phyloP scores from a whole-genome alignment of 2,888 invertebrate species.

The Amphipoea oculea region DNA sequence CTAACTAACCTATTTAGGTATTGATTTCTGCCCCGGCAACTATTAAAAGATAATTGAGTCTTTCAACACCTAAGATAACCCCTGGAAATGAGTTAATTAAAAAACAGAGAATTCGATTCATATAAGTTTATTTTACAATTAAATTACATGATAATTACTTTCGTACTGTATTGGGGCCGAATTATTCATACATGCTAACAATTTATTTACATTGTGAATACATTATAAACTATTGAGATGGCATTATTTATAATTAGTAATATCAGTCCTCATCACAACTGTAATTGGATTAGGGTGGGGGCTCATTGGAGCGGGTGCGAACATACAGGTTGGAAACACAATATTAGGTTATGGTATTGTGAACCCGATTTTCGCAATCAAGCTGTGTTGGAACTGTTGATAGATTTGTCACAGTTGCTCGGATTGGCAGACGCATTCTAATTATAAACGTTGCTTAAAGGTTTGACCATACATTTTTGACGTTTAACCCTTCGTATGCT shows the following conservation, averaged over 20 bases:
- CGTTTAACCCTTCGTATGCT: background rate
- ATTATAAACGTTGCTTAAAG: no score
- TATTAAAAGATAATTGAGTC: slow-evolving; percentile 1
- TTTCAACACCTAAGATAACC: slow-evolving; percentile 19
- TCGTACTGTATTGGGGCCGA: slow-evolving; percentile 77
- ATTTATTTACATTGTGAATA: slow-evolving; percentile 75
- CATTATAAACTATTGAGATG: slow-evolving; percentile 79
- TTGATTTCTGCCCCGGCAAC: background rate
- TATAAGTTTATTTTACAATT: slow-evolving; percentile 78
- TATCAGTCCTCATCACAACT: slow-evolving; percentile 87
- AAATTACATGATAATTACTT: slow-evolving; percentile 73
- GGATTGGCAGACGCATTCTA: background rate
- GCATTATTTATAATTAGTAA: slow-evolving; percentile 81
- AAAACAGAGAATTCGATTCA: slow-evolving; percentile 58
- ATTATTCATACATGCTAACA: slow-evolving; percentile 61
- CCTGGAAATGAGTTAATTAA: slow-evolving; percentile 3
- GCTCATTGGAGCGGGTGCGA: background rate
- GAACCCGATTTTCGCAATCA: background rate
- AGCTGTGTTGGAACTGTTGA: slow-evolving; percentile 5
- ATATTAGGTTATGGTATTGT: background rate
- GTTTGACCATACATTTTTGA: background rate
- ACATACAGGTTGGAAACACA: background rate
- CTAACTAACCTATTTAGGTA: background rate
- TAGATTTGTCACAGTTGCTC: background rate
- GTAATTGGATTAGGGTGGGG: slow-evolving; percentile 61